Conservation (phyloP, 2,113 vertebrate species). For the Centropristis striata region DNA sequence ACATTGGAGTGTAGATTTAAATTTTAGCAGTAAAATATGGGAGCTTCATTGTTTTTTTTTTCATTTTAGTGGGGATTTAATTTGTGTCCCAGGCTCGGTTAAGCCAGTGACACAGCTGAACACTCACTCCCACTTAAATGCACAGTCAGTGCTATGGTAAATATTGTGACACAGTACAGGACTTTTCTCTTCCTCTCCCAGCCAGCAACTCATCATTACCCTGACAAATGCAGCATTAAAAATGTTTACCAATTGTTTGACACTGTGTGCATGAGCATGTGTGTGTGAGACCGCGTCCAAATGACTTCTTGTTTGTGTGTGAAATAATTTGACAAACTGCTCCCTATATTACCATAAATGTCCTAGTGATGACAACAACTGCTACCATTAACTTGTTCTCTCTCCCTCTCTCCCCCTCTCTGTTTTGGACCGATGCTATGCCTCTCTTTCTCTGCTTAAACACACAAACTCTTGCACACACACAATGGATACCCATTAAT, state of each 20-base stretch:
- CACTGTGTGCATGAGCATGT: conserved; percentile 8
- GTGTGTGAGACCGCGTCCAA: background rate
- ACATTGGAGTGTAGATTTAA: background rate
- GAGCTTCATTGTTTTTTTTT: background rate
- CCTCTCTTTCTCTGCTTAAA: background rate
- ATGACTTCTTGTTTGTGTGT: conserved; percentile 5
- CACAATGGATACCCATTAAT: background rate
- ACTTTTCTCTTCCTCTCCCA: conserved; percentile 14
- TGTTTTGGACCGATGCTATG: background rate
- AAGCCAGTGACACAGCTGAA: conserved; percentile 16
- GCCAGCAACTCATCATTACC: conserved; percentile 34
- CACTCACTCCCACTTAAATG: conserved; percentile 11
- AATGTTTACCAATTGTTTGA: conserved; percentile 36
- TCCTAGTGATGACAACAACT: conserved; percentile 30
- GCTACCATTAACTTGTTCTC: background rate
- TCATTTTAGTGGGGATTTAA: background rate
- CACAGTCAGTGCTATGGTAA: conserved; percentile 11
- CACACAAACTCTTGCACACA: conserved; percentile 25
- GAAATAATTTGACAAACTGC: conserved; percentile 34
- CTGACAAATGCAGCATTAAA: conserved; percentile 34
- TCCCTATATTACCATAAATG: conserved; percentile 18
- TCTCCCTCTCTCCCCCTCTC: background rate
- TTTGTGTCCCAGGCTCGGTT: conserved; percentile 5
- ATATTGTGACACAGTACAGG: conserved; percentile 27
- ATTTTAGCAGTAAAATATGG: background rate